These are phyloP conservation scores for Macheiramphus alcinus DNA, from an alignment of 2,113 vertebrate genomes.

Conservation along the genomic window DNA sequence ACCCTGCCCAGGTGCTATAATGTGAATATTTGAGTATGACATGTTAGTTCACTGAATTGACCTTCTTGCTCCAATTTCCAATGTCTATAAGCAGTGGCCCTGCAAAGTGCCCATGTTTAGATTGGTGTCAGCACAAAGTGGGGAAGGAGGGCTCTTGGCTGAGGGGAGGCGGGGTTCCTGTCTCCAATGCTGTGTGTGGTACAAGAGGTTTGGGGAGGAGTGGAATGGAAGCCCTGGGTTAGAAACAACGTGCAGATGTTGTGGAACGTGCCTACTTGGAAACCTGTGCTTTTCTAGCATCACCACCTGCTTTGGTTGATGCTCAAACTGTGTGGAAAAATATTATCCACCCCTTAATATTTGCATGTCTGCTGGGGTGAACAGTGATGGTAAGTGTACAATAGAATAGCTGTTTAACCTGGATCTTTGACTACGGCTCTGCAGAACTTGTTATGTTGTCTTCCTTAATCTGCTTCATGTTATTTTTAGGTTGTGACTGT, in stretches of 20 bases:
- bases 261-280: not conserved
- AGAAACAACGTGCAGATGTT: not conserved
- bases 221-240: not conserved
- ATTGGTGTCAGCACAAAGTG: not conserved
- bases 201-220: not conserved
- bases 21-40: not conserved
- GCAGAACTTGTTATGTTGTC: not conserved
- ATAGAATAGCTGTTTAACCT: not conserved
- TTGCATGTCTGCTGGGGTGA: not conserved
- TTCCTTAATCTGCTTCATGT: not conserved
- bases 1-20: not conserved
- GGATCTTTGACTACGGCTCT: not conserved
- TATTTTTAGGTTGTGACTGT: constrained; percentile 33
- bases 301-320: not conserved
- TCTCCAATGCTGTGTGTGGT: accelerated
- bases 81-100: not conserved
- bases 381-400: not conserved
- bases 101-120: not conserved
- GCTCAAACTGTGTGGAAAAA: not conserved
- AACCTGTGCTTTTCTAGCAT: not conserved
- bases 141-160: not conserved
- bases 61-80: not conserved
- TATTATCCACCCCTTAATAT: not conserved
- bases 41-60: not conserved
- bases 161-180: not conserved